A percentile compares a stretch with the other conserved stretches of the same genome.
Conservation (phyloP, 2,113 vertebrate species). For the Sinosuthora webbiana region DNA sequence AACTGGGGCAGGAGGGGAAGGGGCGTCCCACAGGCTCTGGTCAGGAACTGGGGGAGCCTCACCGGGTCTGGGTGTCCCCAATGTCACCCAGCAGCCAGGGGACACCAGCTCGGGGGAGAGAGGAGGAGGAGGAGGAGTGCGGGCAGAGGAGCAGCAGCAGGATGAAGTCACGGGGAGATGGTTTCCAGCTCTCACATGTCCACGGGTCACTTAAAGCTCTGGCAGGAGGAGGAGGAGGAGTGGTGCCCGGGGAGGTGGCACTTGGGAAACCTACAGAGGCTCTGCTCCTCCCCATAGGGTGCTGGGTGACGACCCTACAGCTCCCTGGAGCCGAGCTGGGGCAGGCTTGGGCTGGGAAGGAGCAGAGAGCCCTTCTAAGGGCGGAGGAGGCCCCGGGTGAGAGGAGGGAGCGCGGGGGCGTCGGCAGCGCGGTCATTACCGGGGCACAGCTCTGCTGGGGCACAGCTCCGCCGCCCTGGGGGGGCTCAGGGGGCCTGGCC, state of each 20-base stretch:
- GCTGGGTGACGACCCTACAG: neutral
- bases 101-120: neutral
- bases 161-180: neutral
- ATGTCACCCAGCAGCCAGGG: neutral
- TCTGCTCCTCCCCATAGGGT: constrained; percentile 41
- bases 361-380: neutral
- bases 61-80: neutral
- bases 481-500: constrained; percentile 65
- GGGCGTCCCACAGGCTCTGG: neutral
- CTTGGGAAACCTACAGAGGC: neutral
- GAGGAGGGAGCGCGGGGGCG: neutral
- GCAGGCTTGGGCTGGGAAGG: neutral
- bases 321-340: constrained; percentile 18
- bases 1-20: neutral
- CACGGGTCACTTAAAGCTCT: neutral
- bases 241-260: neutral
- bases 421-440: neutral
- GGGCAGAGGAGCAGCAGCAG: neutral
- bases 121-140: neutral
- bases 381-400: neutral
- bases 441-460: neutral
- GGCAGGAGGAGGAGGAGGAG: neutral
- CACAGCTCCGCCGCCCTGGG: neutral
- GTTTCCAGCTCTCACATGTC: neutral
- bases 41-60: neutral